Base-by-base conservation (phyloP, 1,140 invertebrate genomes). In the Drosophila pruinosa region DNA sequence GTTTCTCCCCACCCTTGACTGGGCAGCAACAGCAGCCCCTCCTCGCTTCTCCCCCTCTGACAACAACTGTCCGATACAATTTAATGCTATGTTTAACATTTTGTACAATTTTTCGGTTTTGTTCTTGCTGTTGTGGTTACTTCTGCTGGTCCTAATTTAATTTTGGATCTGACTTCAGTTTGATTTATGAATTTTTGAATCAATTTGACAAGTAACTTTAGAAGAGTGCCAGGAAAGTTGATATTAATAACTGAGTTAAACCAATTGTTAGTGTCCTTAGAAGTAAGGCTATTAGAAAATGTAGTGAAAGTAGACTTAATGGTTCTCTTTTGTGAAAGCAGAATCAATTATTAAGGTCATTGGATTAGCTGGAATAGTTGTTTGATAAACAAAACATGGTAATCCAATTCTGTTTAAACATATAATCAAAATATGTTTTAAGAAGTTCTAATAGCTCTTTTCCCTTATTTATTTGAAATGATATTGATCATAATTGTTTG, bases 141-240 rank as follows among this genome's bases (percentile, higher is more conserved):
- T 45, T 21, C 28, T 62, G 12, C 54, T 56, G 39, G 21, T 41
- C 39, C 36, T 88, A 88, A 86, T 88, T 88, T 88, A 78, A 86
- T 86, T 86, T 88, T 54, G 26, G 43, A 50, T 39, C 19, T 72
- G 56, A 52, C 71, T 77, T 70, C 65, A 70, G 65, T 56, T 82
- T 86, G 82, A 86, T 86, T 88, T 86, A 86, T 88, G 78, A 86
- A 86, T 78, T 86, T 88, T 81, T 63, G 78, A 86, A 86, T 88
- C 82, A 82, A 86, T 86, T 86, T 86, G 82, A 86, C 78, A 86
- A 81, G 64, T 71, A 21, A 10, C 31, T 64, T 21, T 8, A 19
- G 14, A 4, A n/a, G n/a, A n/a, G 28, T 10, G 2, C 0, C 14
- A 41, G 43, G 8, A 45, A n/a, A 4, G 6, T 8, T 26, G 4